These are phyloP conservation scores for Gallinago jamesoni DNA, from an alignment of 2,113 vertebrate species.

Conservation along the genomic window DNA sequence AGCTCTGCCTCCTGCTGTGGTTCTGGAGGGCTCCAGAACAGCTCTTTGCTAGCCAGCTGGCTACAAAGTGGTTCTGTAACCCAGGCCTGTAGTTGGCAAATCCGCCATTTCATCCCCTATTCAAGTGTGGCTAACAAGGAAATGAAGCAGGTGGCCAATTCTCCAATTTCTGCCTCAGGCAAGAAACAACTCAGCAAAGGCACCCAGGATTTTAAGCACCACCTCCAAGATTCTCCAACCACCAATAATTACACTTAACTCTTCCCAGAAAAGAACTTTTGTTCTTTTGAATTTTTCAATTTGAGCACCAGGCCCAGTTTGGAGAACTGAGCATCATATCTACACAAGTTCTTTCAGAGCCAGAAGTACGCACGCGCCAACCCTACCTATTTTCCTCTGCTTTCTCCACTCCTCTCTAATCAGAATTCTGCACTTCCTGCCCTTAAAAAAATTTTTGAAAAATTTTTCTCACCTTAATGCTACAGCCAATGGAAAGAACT, in stretches of 20 bases:
- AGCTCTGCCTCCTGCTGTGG: neutral
- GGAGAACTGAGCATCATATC: neutral
- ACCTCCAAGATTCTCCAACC: neutral
- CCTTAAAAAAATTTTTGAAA: neutral
- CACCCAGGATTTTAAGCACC: neutral
- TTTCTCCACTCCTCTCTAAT: neutral
- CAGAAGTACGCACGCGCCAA: neutral
- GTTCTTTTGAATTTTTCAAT: neutral
- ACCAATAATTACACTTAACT: neutral
- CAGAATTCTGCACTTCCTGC: neutral
- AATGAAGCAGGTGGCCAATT: neutral
- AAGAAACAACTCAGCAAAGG: neutral
- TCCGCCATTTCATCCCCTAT: neutral
- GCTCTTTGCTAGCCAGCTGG: neutral
- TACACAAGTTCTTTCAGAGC: neutral
- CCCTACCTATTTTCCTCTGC: neutral
- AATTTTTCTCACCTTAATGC: neutral
- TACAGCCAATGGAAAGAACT: neutral
- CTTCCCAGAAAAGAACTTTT: neutral
- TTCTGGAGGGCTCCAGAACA: neutral
- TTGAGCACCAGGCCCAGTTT: neutral
- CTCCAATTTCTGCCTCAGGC: neutral
- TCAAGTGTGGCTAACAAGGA: neutral
- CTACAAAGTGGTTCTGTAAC: neutral
- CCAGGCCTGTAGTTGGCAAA: neutral